Base-by-base conservation (phyloP, 2,888 invertebrate genomes). In the Laothoe populi region DNA sequence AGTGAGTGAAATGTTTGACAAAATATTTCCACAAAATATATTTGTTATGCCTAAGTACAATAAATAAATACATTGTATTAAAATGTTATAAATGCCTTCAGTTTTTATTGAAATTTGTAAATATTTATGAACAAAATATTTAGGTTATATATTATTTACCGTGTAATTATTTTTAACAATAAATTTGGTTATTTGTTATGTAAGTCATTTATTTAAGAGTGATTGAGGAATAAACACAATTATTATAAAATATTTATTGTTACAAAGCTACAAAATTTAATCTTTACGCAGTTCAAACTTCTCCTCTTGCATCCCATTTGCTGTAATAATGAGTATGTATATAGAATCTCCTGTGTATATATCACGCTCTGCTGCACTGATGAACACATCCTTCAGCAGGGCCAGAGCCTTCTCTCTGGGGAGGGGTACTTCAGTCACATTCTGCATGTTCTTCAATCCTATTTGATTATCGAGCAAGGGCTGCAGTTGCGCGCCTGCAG, bases 391-490 rank as follows among this genome's bases (percentile, higher is more conserved):
- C 79, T 98, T 98, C 46, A 99, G 93, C 38, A 99, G 93, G 4
- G 95, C 94, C 11, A 98, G 84, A 0, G 99, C 99, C 75, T 96
- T 96, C 62, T 98, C 98, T 76, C 95, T 89, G 0, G 96, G 93
- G 13, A 99, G 82, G 0, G 96, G 94, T 0, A 92, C 93, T 49
- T 91, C 90, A 1, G 90, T 92, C 0, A 94, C 94, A 83, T 96
- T 95, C 77, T 96, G 95, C 94, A 96, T 96, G 83, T 99, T 99
- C 80, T 97, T 96, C 68, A 95, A 94, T 1, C 98, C 99, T 84
- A 99, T 95, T 93, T 99, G 99, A 86, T 98, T 99, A 86, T 99
- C 99, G 46, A 99, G 94, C 23, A 99, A 94, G 0, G 99, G 99
- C 83, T 99, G 99, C 67, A 99, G 92, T 76, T 99, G 91, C 0